Evolutionary conservation across 1,140 invertebrate genomes (phyloP).

Genomic region (Zaprionus ghesquierei): DNA sequence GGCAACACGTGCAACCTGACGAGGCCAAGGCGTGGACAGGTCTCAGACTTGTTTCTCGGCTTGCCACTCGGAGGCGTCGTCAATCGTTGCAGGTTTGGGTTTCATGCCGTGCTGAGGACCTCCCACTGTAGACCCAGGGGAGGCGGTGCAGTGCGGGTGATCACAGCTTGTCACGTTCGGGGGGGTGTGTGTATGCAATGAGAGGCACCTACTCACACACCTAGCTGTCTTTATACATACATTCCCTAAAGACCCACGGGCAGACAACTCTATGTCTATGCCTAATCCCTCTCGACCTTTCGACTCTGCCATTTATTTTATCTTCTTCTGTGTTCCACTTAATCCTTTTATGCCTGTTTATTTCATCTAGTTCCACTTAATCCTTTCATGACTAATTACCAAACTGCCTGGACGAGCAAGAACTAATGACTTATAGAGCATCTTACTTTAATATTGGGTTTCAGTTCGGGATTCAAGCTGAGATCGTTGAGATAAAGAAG

Average conservation of each 20-base stretch:
- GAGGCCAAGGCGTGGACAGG: slow-evolving; percentile 62
- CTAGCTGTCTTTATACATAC: neutral
- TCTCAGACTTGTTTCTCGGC: slow-evolving; percentile 34
- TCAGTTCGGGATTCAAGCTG: neutral
- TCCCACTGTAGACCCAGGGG: slow-evolving; percentile 63
- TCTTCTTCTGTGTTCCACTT: neutral
- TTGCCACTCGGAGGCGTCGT: slow-evolving; percentile 53
- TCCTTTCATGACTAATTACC: slow-evolving; percentile 28
- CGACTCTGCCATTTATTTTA: neutral
- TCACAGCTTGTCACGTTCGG: neutral
- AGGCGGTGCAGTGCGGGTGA: neutral
- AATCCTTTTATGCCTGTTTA: slow-evolving; percentile 4
- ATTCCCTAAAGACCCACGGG: neutral
- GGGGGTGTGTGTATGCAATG: neutral
- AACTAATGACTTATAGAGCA: slow-evolving; percentile 30
- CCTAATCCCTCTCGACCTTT: neutral
- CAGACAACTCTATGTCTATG: neutral
- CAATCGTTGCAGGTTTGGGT: slow-evolving; percentile 40
- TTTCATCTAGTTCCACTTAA: slow-evolving; percentile 26
- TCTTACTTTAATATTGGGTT: slow-evolving; percentile 15
- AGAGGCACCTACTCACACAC: neutral
- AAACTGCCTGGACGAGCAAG: slow-evolving; percentile 21
- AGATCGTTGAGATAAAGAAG: neutral
- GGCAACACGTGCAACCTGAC: slow-evolving; percentile 64
- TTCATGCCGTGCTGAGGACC: slow-evolving; percentile 42